phyloP scores from a whole-genome alignment of 2,797 vertebrate genomes.

The Premnoplex brunnescens region DNA sequence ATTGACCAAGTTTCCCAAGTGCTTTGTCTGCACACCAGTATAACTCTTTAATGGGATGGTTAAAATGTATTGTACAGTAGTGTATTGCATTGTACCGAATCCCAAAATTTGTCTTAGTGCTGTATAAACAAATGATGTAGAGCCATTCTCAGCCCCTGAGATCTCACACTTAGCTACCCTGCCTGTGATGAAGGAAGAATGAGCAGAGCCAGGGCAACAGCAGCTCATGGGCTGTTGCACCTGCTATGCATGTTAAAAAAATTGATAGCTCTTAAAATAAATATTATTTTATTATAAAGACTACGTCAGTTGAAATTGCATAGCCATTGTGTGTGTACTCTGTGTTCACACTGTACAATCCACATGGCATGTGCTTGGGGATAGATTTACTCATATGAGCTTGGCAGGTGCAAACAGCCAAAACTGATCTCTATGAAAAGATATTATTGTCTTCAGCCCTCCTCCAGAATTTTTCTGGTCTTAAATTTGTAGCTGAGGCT shows the following conservation, averaged over 20 bases:
- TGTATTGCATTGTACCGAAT: not conserved
- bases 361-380: not conserved
- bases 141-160: not conserved
- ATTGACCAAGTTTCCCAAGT: not conserved
- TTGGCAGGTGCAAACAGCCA: not conserved
- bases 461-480: not conserved
- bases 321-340: not conserved
- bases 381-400: not conserved
- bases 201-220: not conserved
- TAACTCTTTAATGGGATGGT: not conserved
- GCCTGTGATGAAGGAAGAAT: not conserved
- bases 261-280: not conserved
- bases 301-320: not conserved
- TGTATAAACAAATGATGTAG: not conserved
- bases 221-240: not conserved
- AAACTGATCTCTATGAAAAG: not conserved
- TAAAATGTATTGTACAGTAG: not conserved
- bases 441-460: not conserved
- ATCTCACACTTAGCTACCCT: not conserved
- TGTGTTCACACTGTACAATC: not conserved
- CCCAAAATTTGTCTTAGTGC: not conserved
- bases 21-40: not conserved
- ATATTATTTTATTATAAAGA: not conserved
- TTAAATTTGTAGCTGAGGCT: not conserved
- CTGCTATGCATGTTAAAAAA: not conserved